These are phyloP conservation scores for Heliconius melpomene DNA, from an alignment of 1,140 invertebrate species.

Conservation along the genomic window DNA sequence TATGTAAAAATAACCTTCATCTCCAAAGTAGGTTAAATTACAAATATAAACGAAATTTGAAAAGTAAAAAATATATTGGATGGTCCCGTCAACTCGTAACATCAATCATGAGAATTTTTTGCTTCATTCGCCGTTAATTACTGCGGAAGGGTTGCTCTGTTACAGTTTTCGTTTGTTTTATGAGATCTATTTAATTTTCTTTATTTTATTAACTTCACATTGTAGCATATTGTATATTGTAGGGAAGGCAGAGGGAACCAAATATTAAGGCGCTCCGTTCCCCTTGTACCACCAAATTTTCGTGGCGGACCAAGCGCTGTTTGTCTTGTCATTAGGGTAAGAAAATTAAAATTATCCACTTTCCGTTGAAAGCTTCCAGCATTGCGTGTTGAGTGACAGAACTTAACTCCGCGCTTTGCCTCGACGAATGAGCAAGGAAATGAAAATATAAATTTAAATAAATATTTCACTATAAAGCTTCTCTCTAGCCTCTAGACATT, in stretches of 20 bases:
- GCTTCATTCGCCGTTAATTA: neutral
- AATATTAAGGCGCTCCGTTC: neutral
- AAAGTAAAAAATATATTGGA: neutral
- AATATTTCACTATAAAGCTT: too few species aligned
- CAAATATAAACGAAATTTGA: neutral
- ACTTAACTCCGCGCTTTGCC: too few species aligned
- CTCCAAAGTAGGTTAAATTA: neutral
- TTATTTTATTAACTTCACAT: neutral
- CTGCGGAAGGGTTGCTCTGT: neutral
- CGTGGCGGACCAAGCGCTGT: too few species aligned
- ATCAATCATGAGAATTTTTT: constrained; percentile 7
- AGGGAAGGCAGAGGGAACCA: neutral
- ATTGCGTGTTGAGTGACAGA: too few species aligned
- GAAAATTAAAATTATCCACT: too few species aligned
- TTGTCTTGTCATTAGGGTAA: too few species aligned
- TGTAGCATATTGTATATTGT: neutral
- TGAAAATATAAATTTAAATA: too few species aligned
- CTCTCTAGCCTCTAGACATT: too few species aligned
- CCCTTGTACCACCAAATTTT: too few species aligned
- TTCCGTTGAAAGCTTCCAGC: too few species aligned
- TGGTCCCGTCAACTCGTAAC: constrained; percentile 4
- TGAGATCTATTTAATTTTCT: neutral
- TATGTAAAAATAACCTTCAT: too few species aligned
- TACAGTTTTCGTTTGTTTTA: neutral
- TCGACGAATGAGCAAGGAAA: too few species aligned